Evolutionary conservation across 2,888 invertebrate species (phyloP).

Genomic region (Dermolepida albohirtum): DNA sequence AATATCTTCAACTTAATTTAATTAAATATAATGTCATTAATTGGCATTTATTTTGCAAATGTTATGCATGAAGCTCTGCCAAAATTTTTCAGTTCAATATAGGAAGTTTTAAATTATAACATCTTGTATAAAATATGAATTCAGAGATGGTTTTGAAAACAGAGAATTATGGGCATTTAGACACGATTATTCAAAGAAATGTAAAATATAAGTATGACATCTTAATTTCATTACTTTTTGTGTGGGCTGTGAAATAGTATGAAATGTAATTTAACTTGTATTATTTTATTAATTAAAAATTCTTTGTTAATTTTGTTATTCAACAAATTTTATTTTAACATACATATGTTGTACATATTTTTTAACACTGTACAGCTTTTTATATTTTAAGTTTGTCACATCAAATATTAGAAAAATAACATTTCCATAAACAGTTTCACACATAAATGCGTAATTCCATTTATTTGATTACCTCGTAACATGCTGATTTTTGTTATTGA

Average conservation of each 20-base stretch:
- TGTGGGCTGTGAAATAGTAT: conserved; percentile 41
- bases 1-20: no score
- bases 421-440: conserved; percentile 22
- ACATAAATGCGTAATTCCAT: conserved; percentile 29
- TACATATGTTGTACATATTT: conserved; percentile 30
- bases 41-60: no score
- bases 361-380: conserved; percentile 21
- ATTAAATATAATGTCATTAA: no score
- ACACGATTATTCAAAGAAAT: background rate
- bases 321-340: conserved; percentile 2
- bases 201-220: background rate
- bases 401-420: conserved; percentile 11
- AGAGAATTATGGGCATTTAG: conserved; percentile 27
- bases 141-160: conserved; percentile 14
- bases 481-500: conserved; percentile 11
- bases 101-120: background rate
- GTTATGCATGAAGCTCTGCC: no score
- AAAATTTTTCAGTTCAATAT: background rate
- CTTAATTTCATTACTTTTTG: conserved; percentile 28
- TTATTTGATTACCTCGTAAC: conserved; percentile 36
- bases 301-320: conserved; percentile 14
- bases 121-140: conserved; percentile 8
- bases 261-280: conserved; percentile 30
- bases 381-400: conserved; percentile 14
- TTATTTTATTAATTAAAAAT: conserved; percentile 22